Evolutionary conservation across 2,113 vertebrate species (phyloP).

Genomic region (Microcebus jonahi): DNA sequence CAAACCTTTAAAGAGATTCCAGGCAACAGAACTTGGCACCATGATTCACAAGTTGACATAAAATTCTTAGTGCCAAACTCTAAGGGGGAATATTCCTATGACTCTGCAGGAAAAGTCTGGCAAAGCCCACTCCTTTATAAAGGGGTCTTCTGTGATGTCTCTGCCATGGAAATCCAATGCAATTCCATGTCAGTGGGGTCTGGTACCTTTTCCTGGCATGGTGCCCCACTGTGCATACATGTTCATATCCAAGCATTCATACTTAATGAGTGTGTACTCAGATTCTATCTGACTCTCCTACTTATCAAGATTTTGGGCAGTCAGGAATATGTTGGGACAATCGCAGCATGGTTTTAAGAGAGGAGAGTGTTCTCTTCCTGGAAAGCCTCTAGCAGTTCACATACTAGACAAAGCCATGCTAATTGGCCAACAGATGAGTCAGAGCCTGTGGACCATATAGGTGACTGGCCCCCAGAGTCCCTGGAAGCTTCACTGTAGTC

Average conservation of each 20-base stretch:
- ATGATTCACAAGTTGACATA: conserved; percentile 31
- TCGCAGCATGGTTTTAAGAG: not conserved
- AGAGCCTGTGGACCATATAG: not conserved
- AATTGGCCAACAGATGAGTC: not conserved
- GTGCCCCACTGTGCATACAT: not conserved
- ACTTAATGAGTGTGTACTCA: not conserved
- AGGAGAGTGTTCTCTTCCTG: not conserved
- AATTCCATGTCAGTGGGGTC: not conserved
- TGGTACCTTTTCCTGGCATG: not conserved
- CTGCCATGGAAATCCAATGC: not conserved
- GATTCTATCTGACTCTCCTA: not conserved
- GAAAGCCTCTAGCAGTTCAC: not conserved
- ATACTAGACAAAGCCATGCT: not conserved
- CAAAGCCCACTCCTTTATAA: not conserved
- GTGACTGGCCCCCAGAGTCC: not conserved
- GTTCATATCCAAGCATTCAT: not conserved
- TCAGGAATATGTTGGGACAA: not conserved
- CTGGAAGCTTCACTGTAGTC: not conserved
- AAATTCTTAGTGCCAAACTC: not conserved
- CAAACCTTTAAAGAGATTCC: conserved; percentile 54
- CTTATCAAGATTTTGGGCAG: not conserved
- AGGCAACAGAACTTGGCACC: conserved; percentile 15
- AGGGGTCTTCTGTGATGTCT: not conserved
- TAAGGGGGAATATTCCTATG: not conserved
- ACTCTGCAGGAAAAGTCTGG: not conserved